Base-by-base conservation (phyloP, 2,113 vertebrate species). In the Spilogale gracilis region DNA sequence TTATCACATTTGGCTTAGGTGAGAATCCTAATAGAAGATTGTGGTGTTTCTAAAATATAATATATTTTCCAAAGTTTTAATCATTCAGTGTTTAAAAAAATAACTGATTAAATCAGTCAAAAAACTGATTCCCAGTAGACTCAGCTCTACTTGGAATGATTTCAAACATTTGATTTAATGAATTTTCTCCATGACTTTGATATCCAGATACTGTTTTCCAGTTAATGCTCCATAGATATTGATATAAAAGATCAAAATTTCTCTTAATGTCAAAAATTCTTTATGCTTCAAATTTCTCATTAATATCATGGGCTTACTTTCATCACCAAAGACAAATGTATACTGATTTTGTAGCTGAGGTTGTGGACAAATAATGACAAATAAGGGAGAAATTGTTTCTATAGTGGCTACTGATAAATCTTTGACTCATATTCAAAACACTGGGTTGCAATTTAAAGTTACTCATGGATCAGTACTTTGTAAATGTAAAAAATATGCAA, bases 171-270 rank as follows among this genome's bases (percentile, higher is more conserved):
- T 50, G 43, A 58, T 69, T 82, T 82, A 23, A 71, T 17, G 43
- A 54, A 27, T 91, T 93, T 95, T 74, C 14, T 80, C 9, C 4
- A 50, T 60, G n/a, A 81, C 1, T 8, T 14, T 92, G 5, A 45
- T 73, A 94, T 78, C 25, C 4, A 96, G 93, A 87, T 93, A 56
- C 6, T 48, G 6, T 76, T 73, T 87, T 86, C 27, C 6, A 2
- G 27, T 1, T 2, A 50, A 79, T 52, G 3, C 30, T 5, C 61
- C 69, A 18, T 69, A 65, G 5, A 91, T 74, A 50, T 18, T 91
- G 78, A 93, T 23, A 52, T 56, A 88, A 61, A 23, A 95, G 21
- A 92, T 94, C 16, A 94, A 92, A 93, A 94, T 88, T 92, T 3
- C 48, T 93, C 30, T 45, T 43, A 56, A 95, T 79, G n/a, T 43